Percentiles rank a stretch among this genome's conserved stretches.
Conservation (phyloP, 2,797 vertebrate species). For the Chelon labrosus region DNA sequence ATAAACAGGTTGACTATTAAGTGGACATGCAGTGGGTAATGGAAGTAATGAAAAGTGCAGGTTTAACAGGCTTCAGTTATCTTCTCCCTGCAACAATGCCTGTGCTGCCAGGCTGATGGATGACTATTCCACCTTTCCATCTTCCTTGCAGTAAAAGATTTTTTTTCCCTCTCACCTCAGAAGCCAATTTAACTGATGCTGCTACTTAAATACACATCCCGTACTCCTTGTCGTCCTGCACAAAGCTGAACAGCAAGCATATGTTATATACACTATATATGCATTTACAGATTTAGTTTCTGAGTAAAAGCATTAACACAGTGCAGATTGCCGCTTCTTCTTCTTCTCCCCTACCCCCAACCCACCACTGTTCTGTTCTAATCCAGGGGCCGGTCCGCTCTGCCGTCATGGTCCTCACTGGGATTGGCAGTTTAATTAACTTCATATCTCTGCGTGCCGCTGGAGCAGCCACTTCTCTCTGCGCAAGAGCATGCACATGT, state of each 20-base stretch:
- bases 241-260: not conserved
- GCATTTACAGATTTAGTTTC: not conserved
- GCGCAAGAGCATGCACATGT: slow-evolving; percentile 31
- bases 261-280: not conserved
- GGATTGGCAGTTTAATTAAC: slow-evolving; percentile 83
- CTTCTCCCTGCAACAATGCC: not conserved
- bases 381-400: slow-evolving; percentile 52
- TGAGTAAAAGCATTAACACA: slow-evolving; percentile 26
- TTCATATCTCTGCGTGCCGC: slow-evolving; percentile 73
- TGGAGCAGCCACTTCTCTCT: slow-evolving; percentile 43
- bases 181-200: not conserved
- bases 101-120: slow-evolving; percentile 5
- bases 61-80: slow-evolving; percentile 23
- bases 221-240: slow-evolving; percentile 2
- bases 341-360: not conserved
- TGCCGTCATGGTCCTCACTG: slow-evolving; percentile 62
- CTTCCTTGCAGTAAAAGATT: not conserved
- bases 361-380: slow-evolving; percentile 30
- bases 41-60: slow-evolving; percentile 16
- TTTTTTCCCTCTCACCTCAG: not conserved
- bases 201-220: slow-evolving; percentile 1
- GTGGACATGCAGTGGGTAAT: slow-evolving; percentile 31
- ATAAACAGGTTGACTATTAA: slow-evolving; percentile 30
- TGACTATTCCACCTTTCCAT: not conserved
- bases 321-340: slow-evolving; percentile 22